A percentile compares a stretch with the other conserved stretches of the same genome.
These are phyloP conservation scores for Clarias gariepinus DNA, from an alignment of 2,113 vertebrate genomes.

Conservation along the genomic window DNA sequence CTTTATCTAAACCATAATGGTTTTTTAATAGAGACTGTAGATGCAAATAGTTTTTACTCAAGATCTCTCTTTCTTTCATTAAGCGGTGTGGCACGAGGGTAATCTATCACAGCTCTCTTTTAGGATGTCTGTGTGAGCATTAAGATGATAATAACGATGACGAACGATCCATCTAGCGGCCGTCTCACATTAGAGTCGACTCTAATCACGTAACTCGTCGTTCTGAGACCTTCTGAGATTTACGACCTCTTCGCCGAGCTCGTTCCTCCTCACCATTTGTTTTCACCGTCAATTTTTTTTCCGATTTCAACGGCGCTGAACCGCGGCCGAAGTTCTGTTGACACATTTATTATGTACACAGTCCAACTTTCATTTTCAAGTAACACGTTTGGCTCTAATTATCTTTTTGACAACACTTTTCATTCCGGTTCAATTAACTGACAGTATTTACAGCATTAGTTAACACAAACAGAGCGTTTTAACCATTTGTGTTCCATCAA, in stretches of 20 bases:
- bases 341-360: not conserved
- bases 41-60: not conserved
- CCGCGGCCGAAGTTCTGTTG: not conserved
- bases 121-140: conserved; percentile 23
- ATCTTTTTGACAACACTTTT: not conserved
- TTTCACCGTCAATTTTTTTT: conserved; percentile 6
- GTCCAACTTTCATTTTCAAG: not conserved
- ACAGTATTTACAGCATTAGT: not conserved
- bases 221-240: conserved; percentile 60
- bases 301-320: conserved; percentile 5
- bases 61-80: not conserved
- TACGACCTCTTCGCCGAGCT: conserved; percentile 53
- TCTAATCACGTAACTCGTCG: conserved; percentile 70
- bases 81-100: not conserved
- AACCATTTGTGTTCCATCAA: not conserved
- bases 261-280: conserved; percentile 23
- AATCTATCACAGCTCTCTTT: conserved; percentile 23
- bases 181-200: conserved; percentile 59
- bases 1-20: too few relatives aligned
- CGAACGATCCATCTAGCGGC: conserved; percentile 59
- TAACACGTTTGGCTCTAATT: not conserved
- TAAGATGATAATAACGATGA: conserved; percentile 58
- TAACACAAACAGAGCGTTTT: not conserved
- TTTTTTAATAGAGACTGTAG: not conserved
- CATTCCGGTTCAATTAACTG: not conserved